phyloP scores from a whole-genome alignment of 2,888 invertebrate genomes.

The Amphipoea lucens region DNA sequence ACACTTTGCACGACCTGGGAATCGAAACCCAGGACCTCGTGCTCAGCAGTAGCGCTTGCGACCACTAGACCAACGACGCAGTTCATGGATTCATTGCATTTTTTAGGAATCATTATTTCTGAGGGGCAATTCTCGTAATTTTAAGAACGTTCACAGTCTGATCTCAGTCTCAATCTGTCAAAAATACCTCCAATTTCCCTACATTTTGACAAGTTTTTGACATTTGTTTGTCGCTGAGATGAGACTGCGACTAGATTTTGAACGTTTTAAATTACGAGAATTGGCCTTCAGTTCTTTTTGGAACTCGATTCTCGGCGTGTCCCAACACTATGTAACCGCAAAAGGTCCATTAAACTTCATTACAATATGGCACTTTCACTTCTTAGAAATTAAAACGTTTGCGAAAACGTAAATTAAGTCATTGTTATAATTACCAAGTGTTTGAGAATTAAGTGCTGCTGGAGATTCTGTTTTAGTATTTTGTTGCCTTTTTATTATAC shows the following conservation, averaged over 20 bases:
- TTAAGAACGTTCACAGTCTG: too few species aligned
- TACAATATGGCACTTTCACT: constrained; percentile 11
- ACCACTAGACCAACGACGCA: not conserved
- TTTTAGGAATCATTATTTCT: too few species aligned
- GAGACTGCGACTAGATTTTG: too few species aligned
- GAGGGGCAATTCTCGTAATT: too few species aligned
- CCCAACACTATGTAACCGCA: constrained; percentile 38
- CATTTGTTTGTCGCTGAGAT: too few species aligned
- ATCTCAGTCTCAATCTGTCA: too few species aligned
- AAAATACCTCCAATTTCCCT: too few species aligned
- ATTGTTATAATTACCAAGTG: constrained; percentile 31
- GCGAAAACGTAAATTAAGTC: constrained; percentile 26
- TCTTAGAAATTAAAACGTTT: constrained; percentile 33
- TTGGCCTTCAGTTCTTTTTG: too few species aligned
- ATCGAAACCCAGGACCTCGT: not conserved
- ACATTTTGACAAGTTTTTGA: too few species aligned
- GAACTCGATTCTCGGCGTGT: too few species aligned
- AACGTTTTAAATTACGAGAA: too few species aligned
- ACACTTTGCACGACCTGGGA: not conserved
- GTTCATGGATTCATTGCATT: not conserved
- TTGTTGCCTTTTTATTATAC: not conserved
- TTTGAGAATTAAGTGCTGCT: constrained; percentile 9
- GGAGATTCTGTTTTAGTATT: not conserved
- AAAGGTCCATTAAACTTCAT: constrained; percentile 44
- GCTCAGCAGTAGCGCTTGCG: not conserved